A percentile compares a stretch with the other conserved stretches of the same genome.
These are phyloP conservation scores for Hippoglossus stenolepis DNA, from an alignment of 2,113 vertebrate species.

Conservation along the genomic window DNA sequence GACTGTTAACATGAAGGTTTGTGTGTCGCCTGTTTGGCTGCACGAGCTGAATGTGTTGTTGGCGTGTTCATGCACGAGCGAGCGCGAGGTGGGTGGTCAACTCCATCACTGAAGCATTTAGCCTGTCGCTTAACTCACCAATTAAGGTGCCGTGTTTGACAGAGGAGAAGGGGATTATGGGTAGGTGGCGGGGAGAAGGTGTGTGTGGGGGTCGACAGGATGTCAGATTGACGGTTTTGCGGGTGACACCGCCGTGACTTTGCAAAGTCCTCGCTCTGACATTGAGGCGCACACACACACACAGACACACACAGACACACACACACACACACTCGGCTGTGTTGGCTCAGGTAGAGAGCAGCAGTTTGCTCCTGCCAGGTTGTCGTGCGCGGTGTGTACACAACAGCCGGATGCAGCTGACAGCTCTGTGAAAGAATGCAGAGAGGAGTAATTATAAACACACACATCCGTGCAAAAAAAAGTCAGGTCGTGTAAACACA, in stretches of 20 bases:
- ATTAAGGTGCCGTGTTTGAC: slow-evolving; percentile 29
- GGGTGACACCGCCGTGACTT: slow-evolving; percentile 13
- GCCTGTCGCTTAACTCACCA: slow-evolving; percentile 23
- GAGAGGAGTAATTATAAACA: slow-evolving; percentile 48
- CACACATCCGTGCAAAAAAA: slow-evolving; percentile 17
- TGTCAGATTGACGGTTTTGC: slow-evolving; percentile 1
- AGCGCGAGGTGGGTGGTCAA: slow-evolving; percentile 27
- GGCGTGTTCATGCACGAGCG: background rate
- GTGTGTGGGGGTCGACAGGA: background rate
- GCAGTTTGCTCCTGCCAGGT: no score
- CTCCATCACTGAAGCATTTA: slow-evolving; percentile 35
- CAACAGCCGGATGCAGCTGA: slow-evolving; percentile 33
- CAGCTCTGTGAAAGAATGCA: slow-evolving; percentile 42
- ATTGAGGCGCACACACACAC: slow-evolving; percentile 3
- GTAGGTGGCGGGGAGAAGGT: background rate
- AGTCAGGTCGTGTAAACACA: background rate
- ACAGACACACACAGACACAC: background rate
- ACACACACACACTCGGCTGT: background rate
- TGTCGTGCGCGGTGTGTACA: background rate
- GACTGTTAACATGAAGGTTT: background rate
- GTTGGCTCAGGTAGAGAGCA: no score
- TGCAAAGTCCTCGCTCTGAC: slow-evolving; percentile 12
- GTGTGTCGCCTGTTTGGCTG: background rate
- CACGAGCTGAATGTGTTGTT: background rate
- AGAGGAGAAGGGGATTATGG: slow-evolving; percentile 19